Conservation (phyloP, 2,797 vertebrate genomes). For the Selene dorsalis region DNA sequence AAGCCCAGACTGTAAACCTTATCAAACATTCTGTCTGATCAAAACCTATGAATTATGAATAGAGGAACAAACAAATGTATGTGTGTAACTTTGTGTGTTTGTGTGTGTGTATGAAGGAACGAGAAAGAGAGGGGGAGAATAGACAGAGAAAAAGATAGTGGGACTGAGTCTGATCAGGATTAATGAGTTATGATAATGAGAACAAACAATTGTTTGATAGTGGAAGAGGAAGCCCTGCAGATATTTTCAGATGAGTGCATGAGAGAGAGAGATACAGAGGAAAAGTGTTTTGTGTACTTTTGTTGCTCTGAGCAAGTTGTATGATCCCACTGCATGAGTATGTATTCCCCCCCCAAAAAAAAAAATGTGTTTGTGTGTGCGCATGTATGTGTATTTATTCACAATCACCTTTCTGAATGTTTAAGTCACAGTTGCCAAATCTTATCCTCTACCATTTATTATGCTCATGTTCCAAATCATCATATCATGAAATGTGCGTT, state of each 20-base stretch:
- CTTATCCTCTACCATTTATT: not conserved
- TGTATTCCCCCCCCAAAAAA: not conserved
- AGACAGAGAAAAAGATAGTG: slow-evolving; percentile 44
- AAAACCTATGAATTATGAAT: slow-evolving; percentile 79
- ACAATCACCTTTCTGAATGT: slow-evolving; percentile 16
- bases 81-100: slow-evolving; percentile 23
- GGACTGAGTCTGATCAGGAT: slow-evolving; percentile 72
- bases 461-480: not conserved
- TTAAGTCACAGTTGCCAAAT: not conserved
- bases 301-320: slow-evolving; percentile 45
- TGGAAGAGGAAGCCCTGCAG: slow-evolving; percentile 67
- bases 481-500: slow-evolving; percentile 1
- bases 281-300: slow-evolving; percentile 57
- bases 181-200: slow-evolving; percentile 79
- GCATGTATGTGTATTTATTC: not conserved
- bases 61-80: slow-evolving; percentile 66
- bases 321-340: slow-evolving; percentile 24
- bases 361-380: not conserved
- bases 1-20: slow-evolving; percentile 70
- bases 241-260: slow-evolving; percentile 52
- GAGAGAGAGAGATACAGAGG: slow-evolving; percentile 37
- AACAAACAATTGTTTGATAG: slow-evolving; percentile 79
- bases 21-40: slow-evolving; percentile 83
- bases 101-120: slow-evolving; percentile 5
- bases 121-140: not conserved